Evolutionary conservation across 2,888 invertebrate genomes (phyloP), one percentile per base, ranked within the genome.

Genomic region (Norana najaformis): DNA sequence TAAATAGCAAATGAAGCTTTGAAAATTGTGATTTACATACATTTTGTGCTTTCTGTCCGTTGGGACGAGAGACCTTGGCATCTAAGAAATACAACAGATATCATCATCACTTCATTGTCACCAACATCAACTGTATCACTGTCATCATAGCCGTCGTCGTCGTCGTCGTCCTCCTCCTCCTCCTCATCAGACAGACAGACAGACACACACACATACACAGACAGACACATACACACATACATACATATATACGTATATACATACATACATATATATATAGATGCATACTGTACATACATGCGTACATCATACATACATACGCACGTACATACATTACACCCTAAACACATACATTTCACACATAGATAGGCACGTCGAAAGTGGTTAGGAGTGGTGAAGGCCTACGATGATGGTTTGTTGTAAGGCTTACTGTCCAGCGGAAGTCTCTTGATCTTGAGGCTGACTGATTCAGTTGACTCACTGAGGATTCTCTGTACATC

Each of bases 401-500:
- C n/a, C 11, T 69, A 11, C 5, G 69, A 69, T 69, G n/a, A n/a
- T 47, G 47, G 18, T 18, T 11, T 5, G 69, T 69, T 30, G n/a
- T 11, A 69, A n/a, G 69, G 69, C 30, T 69, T 85, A 85, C 85
- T 37, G 11, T 85, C 37, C 1, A 83, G 83, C 36, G 90, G 88
- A 30, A 92, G 91, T 90, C 96, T 93, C 6, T 95, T 95, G 47
- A 96, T 95, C 95, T 97, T 97, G 91, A 98, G 95, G 91, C 97
- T 97, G 5, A 98, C 97, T 90, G 96, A 95, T 93, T 97, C 97
- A 1, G 96, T 96, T 91, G 97, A 96, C 92, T 96, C 96, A 94
- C 97, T 97, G 91, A 98, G 95, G 93, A 97, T 95, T 93, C 96
- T 96, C 90, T 97, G 97, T 41, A 97, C 98, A 94, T 97, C 97